These are phyloP conservation scores for Chrysolophus pictus DNA, from an alignment of 2,797 vertebrate genomes.

Conservation along the genomic window DNA sequence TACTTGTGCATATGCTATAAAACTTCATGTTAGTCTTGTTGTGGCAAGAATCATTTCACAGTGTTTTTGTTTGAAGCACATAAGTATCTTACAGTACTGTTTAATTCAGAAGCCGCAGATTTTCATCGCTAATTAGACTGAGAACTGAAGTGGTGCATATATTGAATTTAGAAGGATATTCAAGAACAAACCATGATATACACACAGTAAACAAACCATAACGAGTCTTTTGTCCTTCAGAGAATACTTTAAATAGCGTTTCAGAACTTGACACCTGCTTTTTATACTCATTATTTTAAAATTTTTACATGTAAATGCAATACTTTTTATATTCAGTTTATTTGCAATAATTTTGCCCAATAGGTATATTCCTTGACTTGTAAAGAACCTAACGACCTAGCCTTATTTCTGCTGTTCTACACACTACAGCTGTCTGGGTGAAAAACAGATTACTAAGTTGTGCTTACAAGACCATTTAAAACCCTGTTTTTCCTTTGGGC, in stretches of 20 bases:
- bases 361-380: constrained; percentile 58
- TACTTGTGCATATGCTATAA: constrained; percentile 61
- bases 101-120: constrained; percentile 52
- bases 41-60: constrained; percentile 50
- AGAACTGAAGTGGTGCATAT: constrained; percentile 15
- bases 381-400: constrained; percentile 40
- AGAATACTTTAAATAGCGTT: constrained; percentile 55
- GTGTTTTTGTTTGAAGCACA: constrained; percentile 57
- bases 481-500: background rate
- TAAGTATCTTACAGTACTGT: constrained; percentile 27
- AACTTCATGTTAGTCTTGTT: constrained; percentile 37
- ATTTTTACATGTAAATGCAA: constrained; percentile 68
- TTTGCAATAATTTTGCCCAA: constrained; percentile 55
- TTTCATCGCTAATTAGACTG: constrained; percentile 41
- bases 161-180: constrained; percentile 22
- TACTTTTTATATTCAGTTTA: constrained; percentile 70
- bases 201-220: constrained; percentile 37
- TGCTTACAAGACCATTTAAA: constrained; percentile 38
- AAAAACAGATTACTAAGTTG: constrained; percentile 8
- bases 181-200: constrained; percentile 26
- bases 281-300: constrained; percentile 72
- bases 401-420: constrained; percentile 54
- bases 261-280: constrained; percentile 51
- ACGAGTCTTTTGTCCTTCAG: constrained; percentile 47
- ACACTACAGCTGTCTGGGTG: constrained; percentile 57